These are phyloP conservation scores for Idris sp. DNA, from an alignment of 1,140 invertebrate species.

Conservation along the genomic window DNA sequence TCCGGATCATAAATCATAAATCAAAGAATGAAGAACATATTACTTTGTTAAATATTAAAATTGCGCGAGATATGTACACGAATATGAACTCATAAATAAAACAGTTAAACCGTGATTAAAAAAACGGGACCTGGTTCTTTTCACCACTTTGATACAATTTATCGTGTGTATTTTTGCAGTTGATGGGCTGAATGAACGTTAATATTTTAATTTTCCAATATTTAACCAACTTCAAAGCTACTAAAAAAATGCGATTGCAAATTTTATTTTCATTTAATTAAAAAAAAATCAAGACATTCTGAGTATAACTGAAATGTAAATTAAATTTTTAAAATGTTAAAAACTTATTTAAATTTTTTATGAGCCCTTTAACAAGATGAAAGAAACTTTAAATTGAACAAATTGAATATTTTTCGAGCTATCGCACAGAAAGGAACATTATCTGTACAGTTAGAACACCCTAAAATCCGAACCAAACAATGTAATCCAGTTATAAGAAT, in stretches of 20 bases:
- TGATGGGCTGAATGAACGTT: too few relatives aligned
- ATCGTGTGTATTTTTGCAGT: too few relatives aligned
- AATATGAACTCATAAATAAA: neutral
- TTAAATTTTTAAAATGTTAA: too few relatives aligned
- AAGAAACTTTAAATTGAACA: too few relatives aligned
- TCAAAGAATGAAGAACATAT: conserved; percentile 13
- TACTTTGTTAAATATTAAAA: conserved; percentile 18
- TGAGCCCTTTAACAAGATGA: too few relatives aligned
- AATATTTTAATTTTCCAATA: conserved; percentile 2
- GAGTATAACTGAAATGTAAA: too few relatives aligned
- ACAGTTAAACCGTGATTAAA: conserved; percentile 10
- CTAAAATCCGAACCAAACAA: conserved; percentile 31
- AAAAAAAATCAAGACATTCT: too few relatives aligned
- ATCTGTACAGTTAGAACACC: conserved; percentile 10
- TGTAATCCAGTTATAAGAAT: conserved; percentile 48
- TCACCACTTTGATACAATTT: conserved; percentile 3
- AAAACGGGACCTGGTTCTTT: conserved; percentile 10
- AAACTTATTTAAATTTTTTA: too few relatives aligned
- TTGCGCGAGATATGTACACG: neutral
- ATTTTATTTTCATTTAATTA: too few relatives aligned
- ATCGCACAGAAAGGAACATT: conserved; percentile 14
- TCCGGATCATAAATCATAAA: conserved; percentile 12
- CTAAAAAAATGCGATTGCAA: too few relatives aligned
- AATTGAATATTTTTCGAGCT: conserved; percentile 10
- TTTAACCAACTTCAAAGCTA: too few relatives aligned